phyloP scores from a whole-genome alignment of 2,888 invertebrate species.

The Tupiocoris notatus region DNA sequence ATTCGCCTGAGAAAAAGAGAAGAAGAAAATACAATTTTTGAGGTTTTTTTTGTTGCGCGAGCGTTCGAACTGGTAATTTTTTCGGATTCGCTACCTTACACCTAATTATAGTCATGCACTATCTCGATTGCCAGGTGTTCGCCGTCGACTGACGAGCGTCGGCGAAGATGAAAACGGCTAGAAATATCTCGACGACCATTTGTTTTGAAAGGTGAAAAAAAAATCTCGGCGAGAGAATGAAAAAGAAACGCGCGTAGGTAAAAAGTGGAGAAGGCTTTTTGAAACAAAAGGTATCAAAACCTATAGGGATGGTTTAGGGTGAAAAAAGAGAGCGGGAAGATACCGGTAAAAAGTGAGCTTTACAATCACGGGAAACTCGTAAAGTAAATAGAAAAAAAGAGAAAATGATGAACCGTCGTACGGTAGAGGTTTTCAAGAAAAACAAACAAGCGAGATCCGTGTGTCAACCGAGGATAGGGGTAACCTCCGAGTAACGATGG shows the following conservation, averaged over 20 bases:
- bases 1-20: too few relatives aligned
- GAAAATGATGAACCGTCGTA: slow-evolving; percentile 17
- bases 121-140: too few relatives aligned
- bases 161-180: not conserved
- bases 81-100: too few relatives aligned
- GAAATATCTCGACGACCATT: not conserved
- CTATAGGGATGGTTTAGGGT: not conserved
- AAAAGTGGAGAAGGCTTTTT: not conserved
- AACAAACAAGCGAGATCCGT: slow-evolving; percentile 26
- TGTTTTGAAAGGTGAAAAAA: not conserved
- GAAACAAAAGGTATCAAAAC: not conserved
- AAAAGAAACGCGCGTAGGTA: too few relatives aligned
- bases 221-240: not conserved
- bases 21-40: too few relatives aligned
- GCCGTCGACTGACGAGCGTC: too few relatives aligned
- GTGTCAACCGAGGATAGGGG: slow-evolving; percentile 18
- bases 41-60: too few relatives aligned
- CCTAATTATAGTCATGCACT: too few relatives aligned
- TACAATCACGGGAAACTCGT: not conserved
- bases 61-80: too few relatives aligned
- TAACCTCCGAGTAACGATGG: slow-evolving; percentile 23
- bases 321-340: not conserved
- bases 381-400: slow-evolving; percentile 11
- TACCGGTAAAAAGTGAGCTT: not conserved
- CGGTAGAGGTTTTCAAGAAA: slow-evolving; percentile 28